Evolutionary conservation across 2,113 vertebrate species (phyloP).

Genomic region (Microcebus murinus): DNA sequence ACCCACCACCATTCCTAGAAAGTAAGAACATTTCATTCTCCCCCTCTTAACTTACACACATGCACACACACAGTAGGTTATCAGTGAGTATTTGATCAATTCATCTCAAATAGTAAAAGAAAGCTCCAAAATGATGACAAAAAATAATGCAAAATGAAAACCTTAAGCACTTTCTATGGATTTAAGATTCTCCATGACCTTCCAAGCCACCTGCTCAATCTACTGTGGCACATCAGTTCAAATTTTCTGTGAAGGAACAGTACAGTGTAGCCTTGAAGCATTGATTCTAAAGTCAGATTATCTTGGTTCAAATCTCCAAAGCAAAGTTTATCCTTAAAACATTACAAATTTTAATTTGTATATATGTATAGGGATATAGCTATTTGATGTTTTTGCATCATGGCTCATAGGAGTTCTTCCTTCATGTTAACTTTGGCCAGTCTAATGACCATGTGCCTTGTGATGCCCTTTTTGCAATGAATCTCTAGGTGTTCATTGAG

Average conservation of each 20-base stretch:
- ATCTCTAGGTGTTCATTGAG: no score
- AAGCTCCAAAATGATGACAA: not conserved
- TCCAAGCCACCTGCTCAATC: not conserved
- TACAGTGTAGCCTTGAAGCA: not conserved
- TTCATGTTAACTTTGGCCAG: no score
- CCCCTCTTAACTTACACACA: not conserved
- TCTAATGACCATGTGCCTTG: no score
- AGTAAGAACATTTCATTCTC: not conserved
- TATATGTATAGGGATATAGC: not conserved
- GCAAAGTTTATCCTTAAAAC: slow-evolving; percentile 16
- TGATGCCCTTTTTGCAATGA: no score
- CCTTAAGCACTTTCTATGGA: not conserved
- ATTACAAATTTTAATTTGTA: not conserved
- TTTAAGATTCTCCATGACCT: not conserved
- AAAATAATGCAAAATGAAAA: not conserved
- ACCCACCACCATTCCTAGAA: not conserved
- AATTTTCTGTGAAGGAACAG: not conserved
- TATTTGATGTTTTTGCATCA: no score
- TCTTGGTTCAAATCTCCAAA: not conserved
- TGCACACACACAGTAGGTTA: not conserved
- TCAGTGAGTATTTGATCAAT: not conserved
- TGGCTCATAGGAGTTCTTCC: no score
- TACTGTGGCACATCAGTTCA: not conserved
- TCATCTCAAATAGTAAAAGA: not conserved
- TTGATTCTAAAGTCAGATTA: not conserved